phyloP scores from a whole-genome alignment of 2,888 invertebrate species.

The Phanerotoma sp. region DNA sequence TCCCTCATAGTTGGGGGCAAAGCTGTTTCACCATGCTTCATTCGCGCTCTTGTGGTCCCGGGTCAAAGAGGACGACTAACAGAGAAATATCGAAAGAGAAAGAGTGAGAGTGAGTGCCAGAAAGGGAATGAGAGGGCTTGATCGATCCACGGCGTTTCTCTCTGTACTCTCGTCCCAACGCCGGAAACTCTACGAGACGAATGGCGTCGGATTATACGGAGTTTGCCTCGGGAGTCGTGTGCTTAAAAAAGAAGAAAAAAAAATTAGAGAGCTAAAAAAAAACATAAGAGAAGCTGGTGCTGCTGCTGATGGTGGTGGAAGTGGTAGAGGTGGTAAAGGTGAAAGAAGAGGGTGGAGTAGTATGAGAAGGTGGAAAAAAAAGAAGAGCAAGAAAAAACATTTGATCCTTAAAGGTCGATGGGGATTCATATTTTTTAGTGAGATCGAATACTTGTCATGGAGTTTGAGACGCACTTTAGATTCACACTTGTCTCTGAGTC shows the following conservation, averaged over 20 bases:
- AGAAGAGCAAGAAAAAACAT: not conserved
- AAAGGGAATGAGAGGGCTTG: constrained; percentile 20
- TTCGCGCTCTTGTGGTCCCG: constrained; percentile 24
- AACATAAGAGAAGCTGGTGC: too few relatives aligned
- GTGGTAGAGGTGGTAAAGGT: too few relatives aligned
- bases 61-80: constrained; percentile 28
- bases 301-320: too few relatives aligned
- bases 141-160: constrained; percentile 26
- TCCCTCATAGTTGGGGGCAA: constrained; percentile 5
- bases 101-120: constrained; percentile 24
- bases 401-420: constrained; percentile 14
- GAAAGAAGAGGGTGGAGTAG: constrained; percentile 22
- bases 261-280: constrained; percentile 6
- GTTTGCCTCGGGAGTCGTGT: constrained; percentile 21
- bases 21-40: constrained; percentile 8
- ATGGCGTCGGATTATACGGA: constrained; percentile 26
- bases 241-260: constrained; percentile 14
- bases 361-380: not conserved
- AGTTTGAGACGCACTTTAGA: too few relatives aligned
- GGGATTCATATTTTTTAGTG: constrained; percentile 21
- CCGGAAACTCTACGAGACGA: constrained; percentile 24
- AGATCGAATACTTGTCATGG: too few relatives aligned
- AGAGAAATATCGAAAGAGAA: constrained; percentile 11
- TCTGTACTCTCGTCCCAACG: not conserved
- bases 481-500: constrained; percentile 1